Evolutionary conservation across 2,888 invertebrate genomes (phyloP).

Genomic region (Caprella mutica): DNA sequence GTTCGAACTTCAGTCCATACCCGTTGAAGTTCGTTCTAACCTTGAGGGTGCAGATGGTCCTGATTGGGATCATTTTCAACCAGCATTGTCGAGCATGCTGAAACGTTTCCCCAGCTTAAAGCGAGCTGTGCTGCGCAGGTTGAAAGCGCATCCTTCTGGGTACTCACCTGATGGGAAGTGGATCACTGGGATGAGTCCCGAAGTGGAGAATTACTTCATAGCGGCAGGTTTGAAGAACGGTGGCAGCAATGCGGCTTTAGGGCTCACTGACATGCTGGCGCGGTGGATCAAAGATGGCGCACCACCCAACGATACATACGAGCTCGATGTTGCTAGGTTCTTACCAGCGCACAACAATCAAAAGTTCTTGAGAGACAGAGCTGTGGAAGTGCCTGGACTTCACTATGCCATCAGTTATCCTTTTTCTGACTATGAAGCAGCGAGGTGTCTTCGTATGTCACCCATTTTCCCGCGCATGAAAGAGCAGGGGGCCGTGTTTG

Average conservation of each 20-base stretch:
- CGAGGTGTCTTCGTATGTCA: slow-evolving; percentile 81
- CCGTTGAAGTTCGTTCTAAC: slow-evolving; percentile 78
- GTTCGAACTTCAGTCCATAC: slow-evolving; percentile 81
- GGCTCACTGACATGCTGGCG: slow-evolving; percentile 79
- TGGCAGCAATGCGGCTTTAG: slow-evolving; percentile 89
- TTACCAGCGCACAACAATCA: slow-evolving; percentile 88
- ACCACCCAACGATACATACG: slow-evolving; percentile 64
- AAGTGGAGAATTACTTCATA: slow-evolving; percentile 78
- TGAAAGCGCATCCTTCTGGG: slow-evolving; percentile 82
- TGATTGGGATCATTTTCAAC: slow-evolving; percentile 95
- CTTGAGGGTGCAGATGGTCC: slow-evolving; percentile 2
- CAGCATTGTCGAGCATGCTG: slow-evolving; percentile 70
- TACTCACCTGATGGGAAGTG: slow-evolving; percentile 95
- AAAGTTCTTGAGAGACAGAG: slow-evolving; percentile 78
- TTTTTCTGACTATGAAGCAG: slow-evolving; percentile 71
- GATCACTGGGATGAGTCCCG: slow-evolving; percentile 87
- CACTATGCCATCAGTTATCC: slow-evolving; percentile 75
- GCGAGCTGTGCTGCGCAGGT: slow-evolving; percentile 59
- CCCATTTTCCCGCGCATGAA: slow-evolving; percentile 85
- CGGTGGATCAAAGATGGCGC: slow-evolving; percentile 74
- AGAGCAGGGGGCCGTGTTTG: slow-evolving; percentile 86
- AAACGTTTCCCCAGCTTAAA: slow-evolving; percentile 68
- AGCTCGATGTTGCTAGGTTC: slow-evolving; percentile 39
- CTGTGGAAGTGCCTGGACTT: slow-evolving; percentile 79
- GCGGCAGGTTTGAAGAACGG: slow-evolving; percentile 94